Conservation (phyloP, 2,888 invertebrate species). For the Geotrupes spiniger region DNA sequence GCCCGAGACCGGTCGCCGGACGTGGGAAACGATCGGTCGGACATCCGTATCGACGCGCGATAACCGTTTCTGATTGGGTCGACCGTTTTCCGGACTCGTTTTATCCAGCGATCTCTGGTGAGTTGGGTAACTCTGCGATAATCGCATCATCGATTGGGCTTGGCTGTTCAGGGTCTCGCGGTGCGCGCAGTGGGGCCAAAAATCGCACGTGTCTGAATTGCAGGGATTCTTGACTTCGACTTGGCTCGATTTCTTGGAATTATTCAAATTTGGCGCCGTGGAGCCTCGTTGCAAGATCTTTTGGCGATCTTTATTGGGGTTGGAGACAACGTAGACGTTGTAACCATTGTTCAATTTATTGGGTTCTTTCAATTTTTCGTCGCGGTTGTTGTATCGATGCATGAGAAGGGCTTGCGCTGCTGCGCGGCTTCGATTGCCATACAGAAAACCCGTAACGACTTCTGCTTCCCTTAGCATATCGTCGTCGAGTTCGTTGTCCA, state of each 20-base stretch:
- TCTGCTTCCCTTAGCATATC: constrained; percentile 56
- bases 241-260: constrained; percentile 34
- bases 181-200: constrained; percentile 61
- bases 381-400: constrained; percentile 45
- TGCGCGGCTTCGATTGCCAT: constrained; percentile 54
- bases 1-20: constrained; percentile 11
- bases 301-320: constrained; percentile 44
- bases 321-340: constrained; percentile 45
- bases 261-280: constrained; percentile 49
- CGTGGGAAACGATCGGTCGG: constrained; percentile 8
- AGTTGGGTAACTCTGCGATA: constrained; percentile 57
- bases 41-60: constrained; percentile 18
- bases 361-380: constrained; percentile 36
- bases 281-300: constrained; percentile 51
- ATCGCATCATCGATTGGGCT: constrained; percentile 46
- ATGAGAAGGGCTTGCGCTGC: constrained; percentile 53
- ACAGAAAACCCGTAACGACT: constrained; percentile 57
- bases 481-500: constrained; percentile 45
- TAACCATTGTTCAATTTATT: constrained; percentile 41
- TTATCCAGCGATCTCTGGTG: constrained; percentile 50
- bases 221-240: constrained; percentile 49
- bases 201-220: constrained; percentile 58
- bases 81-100: constrained; percentile 25
- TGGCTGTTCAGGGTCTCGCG: constrained; percentile 44
- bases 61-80: constrained; percentile 11